Percentiles rank a stretch among this genome's conserved stretches.
phyloP scores from a whole-genome alignment of 2,888 invertebrate species.

The Encarsia formosa region DNA sequence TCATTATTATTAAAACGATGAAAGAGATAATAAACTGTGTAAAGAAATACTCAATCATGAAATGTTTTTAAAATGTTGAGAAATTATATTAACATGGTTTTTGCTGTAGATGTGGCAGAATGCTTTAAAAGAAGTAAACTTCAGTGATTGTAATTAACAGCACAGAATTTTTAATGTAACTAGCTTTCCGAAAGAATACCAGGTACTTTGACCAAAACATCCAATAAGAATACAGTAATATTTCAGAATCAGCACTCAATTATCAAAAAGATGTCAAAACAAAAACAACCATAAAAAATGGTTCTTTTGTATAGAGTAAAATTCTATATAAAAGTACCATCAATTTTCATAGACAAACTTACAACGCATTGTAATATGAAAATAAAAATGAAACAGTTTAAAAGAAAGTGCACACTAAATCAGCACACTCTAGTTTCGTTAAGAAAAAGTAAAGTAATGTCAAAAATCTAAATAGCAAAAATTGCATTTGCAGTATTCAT shows the following conservation, averaged over 20 bases:
- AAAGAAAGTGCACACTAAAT: constrained; percentile 33
- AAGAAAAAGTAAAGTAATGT: constrained; percentile 18
- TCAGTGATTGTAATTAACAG: constrained; percentile 16
- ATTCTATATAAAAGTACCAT: constrained; percentile 32
- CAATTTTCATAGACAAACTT: constrained; percentile 31
- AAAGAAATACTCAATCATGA: constrained; percentile 22
- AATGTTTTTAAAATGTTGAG: constrained; percentile 11
- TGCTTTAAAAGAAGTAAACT: constrained; percentile 14
- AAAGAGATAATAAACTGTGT: constrained; percentile 10
- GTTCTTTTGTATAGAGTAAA: too few relatives aligned
- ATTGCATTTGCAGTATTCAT: constrained; percentile 42
- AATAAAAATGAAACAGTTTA: constrained; percentile 15
- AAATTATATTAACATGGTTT: constrained; percentile 21
- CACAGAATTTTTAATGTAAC: too few relatives aligned
- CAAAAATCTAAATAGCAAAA: constrained; percentile 34
- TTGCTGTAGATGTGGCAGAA: constrained; percentile 11
- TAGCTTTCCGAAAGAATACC: constrained; percentile 9
- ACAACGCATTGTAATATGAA: constrained; percentile 32
- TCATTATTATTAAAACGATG: constrained; percentile 32
- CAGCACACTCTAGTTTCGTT: constrained; percentile 36
- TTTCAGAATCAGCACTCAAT: too few relatives aligned
- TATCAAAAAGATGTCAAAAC: too few relatives aligned
- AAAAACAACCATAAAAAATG: too few relatives aligned
- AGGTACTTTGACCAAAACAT: too few relatives aligned
- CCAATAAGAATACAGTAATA: too few relatives aligned